phyloP scores from a whole-genome alignment of 2,113 vertebrate genomes.

The Azemiops feae region DNA sequence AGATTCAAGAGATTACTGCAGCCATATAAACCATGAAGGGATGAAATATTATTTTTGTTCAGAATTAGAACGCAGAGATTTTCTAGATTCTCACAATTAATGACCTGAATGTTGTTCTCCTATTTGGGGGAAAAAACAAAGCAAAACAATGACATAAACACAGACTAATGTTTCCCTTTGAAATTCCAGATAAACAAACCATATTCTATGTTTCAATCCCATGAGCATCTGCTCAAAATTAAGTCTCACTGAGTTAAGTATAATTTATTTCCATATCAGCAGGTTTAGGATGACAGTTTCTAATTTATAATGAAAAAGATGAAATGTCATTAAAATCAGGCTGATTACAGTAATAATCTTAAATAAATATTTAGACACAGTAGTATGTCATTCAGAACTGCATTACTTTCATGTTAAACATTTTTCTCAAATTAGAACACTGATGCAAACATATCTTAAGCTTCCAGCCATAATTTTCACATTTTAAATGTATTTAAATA shows the following conservation, averaged over 20 bases:
- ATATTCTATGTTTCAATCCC: background rate
- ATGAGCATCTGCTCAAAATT: background rate
- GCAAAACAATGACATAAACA: constrained; percentile 19
- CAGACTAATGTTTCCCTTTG: background rate
- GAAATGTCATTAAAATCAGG: background rate
- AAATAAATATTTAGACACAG: background rate
- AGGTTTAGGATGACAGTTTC: background rate
- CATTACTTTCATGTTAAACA: background rate
- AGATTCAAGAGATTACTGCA: constrained; percentile 79
- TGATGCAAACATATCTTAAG: background rate
- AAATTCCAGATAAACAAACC: background rate
- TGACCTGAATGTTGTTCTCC: constrained; percentile 84
- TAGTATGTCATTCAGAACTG: background rate
- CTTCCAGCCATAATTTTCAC: background rate
- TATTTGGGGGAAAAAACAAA: constrained; percentile 43
- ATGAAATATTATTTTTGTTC: constrained; percentile 82
- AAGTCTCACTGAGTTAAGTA: background rate
- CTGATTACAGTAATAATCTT: background rate
- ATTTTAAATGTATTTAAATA: background rate
- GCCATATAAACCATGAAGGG: constrained; percentile 82
- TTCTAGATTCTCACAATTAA: constrained; percentile 83
- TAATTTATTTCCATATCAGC: background rate
- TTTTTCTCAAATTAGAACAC: background rate
- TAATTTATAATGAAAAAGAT: background rate
- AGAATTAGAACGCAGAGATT: constrained; percentile 80